Conservation (phyloP, 2,113 vertebrate species). For the Cryptotis parvus region DNA sequence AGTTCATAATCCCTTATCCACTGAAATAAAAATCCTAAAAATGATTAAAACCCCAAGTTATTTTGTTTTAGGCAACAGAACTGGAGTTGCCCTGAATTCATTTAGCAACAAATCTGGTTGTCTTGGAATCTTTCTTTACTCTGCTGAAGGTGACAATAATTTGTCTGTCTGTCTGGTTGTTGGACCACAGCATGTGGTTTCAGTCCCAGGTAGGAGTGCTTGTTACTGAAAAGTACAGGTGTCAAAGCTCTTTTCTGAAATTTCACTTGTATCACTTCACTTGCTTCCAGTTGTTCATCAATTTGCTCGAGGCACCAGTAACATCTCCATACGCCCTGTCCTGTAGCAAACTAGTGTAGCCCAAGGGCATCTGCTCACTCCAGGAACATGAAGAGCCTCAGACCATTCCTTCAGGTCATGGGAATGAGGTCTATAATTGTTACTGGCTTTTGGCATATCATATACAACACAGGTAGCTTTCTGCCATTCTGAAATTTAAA, state of each 20-base stretch:
- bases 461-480: too few relatives aligned
- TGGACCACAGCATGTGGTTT: neutral
- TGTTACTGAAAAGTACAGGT: neutral
- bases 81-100: neutral
- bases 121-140: neutral
- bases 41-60: neutral
- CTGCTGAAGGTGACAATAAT: neutral
- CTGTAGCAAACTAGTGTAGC: too few relatives aligned
- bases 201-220: neutral
- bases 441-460: too few relatives aligned
- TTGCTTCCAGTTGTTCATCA: too few relatives aligned
- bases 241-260: neutral
- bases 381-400: too few relatives aligned
- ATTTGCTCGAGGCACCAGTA: too few relatives aligned
- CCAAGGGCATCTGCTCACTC: too few relatives aligned
- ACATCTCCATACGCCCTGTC: too few relatives aligned
- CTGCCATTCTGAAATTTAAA: neutral
- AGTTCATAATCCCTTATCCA: neutral
- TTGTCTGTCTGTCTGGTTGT: neutral
- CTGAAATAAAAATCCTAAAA: neutral
- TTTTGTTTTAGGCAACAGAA: conserved; percentile 26
- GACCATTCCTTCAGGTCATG: too few relatives aligned
- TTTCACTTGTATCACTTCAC: too few relatives aligned
- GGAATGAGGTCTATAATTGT: too few relatives aligned
- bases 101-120: neutral